phyloP scores from a whole-genome alignment of 1,140 invertebrate genomes.

The Tetragnatha versicolor region DNA sequence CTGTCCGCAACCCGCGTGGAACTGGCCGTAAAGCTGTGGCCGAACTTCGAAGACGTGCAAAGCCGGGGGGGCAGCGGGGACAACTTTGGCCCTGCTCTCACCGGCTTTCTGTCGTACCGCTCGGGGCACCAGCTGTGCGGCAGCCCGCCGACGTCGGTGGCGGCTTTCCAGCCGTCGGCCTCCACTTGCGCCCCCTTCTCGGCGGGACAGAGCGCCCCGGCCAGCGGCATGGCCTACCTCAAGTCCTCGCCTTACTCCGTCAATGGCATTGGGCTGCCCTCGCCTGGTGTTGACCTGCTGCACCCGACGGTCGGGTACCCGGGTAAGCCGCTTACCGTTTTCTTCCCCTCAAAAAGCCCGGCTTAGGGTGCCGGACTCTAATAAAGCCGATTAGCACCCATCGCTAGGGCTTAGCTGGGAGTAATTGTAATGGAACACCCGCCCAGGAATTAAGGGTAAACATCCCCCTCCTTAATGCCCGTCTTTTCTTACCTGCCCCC shows the following conservation, averaged over 20 bases:
- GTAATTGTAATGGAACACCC: conserved; percentile 39
- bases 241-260: conserved; percentile 64
- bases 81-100: conserved; percentile 55
- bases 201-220: conserved; percentile 45
- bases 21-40: conserved; percentile 56
- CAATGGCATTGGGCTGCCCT: conserved; percentile 64
- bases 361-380: conserved; percentile 34
- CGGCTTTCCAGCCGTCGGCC: conserved; percentile 56
- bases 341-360: conserved; percentile 6
- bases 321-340: conserved; percentile 60
- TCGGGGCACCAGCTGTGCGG: conserved; percentile 52
- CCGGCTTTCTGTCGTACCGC: conserved; percentile 55
- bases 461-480: neutral
- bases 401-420: conserved; percentile 26
- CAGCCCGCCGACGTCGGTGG: conserved; percentile 54
- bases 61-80: conserved; percentile 56
- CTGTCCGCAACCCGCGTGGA: neutral
- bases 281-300: conserved; percentile 63
- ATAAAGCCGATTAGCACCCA: conserved; percentile 53
- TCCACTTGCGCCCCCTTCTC: conserved; percentile 52
- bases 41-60: conserved; percentile 55
- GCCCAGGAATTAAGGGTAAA: neutral
- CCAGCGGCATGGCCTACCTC: conserved; percentile 63
- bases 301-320: conserved; percentile 66
- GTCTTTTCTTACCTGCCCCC: neutral